Conservation (phyloP, 2,113 vertebrate genomes). For the Melanostigma gelatinosum region DNA sequence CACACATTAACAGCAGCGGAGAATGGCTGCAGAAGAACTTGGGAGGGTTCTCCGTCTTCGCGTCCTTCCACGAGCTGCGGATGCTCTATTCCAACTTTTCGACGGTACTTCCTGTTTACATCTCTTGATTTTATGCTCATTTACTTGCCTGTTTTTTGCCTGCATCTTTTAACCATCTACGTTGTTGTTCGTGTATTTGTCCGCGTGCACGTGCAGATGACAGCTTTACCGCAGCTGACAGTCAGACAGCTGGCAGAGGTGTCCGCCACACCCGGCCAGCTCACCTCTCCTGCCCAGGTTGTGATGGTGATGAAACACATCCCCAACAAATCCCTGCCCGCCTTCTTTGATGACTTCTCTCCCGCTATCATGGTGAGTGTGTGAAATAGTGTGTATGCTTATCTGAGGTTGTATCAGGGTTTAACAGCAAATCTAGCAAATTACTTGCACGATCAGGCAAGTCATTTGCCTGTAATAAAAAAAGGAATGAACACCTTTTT, state of each 20-base stretch:
- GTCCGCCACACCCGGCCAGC: slow-evolving; percentile 62
- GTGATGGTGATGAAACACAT: slow-evolving; percentile 63
- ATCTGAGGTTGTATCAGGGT: too few species aligned
- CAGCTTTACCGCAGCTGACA: slow-evolving; percentile 62
- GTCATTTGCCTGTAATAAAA: too few species aligned
- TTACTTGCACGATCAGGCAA: too few species aligned
- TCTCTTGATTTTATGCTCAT: neutral
- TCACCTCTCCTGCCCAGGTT: slow-evolving; percentile 64
- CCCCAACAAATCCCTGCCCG: slow-evolving; percentile 27
- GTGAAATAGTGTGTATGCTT: neutral
- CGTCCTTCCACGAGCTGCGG: slow-evolving; percentile 56
- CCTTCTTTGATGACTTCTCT: slow-evolving; percentile 74
- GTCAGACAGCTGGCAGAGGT: slow-evolving; percentile 74
- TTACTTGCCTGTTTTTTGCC: neutral
- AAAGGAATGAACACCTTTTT: too few species aligned
- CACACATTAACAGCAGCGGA: slow-evolving; percentile 35
- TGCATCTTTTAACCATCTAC: neutral
- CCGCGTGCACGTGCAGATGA: slow-evolving; percentile 60
- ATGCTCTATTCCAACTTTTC: slow-evolving; percentile 61
- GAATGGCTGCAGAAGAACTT: slow-evolving; percentile 79
- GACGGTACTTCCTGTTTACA: slow-evolving; percentile 50
- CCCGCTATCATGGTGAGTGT: slow-evolving; percentile 60
- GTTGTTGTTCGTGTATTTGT: neutral
- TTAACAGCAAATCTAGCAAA: too few species aligned
- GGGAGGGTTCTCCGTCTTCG: slow-evolving; percentile 67